A percentile compares a stretch with the other conserved stretches of the same genome.
Conservation (phyloP, 2,888 invertebrate species). For the Pristionchus mayeri region DNA sequence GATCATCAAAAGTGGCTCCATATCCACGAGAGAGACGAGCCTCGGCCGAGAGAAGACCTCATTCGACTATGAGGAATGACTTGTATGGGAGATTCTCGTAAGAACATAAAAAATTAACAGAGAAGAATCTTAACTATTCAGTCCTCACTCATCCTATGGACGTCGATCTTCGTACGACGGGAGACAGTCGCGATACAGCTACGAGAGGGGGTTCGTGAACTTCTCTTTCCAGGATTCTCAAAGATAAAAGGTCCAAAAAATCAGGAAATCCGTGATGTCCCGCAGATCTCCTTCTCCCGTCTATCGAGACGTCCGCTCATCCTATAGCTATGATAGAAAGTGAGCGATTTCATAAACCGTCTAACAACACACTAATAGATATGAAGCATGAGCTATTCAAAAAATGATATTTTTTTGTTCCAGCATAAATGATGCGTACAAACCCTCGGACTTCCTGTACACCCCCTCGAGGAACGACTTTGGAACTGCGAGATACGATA, state of each 20-base stretch:
- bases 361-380: too few species aligned
- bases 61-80: neutral
- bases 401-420: neutral
- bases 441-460: conserved; percentile 13
- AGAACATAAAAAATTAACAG: too few species aligned
- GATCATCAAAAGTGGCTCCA: conserved; percentile 15
- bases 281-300: conserved; percentile 17
- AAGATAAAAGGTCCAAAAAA: too few species aligned
- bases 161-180: conserved; percentile 20
- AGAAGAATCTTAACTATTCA: neutral
- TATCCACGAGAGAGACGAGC: neutral
- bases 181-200: conserved; percentile 3
- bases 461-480: neutral
- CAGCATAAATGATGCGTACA: neutral
- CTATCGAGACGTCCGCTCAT: conserved; percentile 15
- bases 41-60: conserved; percentile 14
- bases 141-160: neutral
- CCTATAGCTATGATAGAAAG: conserved; percentile 26
- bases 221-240: too few species aligned
- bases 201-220: neutral
- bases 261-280: neutral
- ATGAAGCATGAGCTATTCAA: neutral
- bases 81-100: conserved; percentile 36
- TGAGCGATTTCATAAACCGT: neutral
- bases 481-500: conserved; percentile 14